phyloP scores from a whole-genome alignment of 92 coral and sea anemone species.

The Zoanthus sociatus region DNA sequence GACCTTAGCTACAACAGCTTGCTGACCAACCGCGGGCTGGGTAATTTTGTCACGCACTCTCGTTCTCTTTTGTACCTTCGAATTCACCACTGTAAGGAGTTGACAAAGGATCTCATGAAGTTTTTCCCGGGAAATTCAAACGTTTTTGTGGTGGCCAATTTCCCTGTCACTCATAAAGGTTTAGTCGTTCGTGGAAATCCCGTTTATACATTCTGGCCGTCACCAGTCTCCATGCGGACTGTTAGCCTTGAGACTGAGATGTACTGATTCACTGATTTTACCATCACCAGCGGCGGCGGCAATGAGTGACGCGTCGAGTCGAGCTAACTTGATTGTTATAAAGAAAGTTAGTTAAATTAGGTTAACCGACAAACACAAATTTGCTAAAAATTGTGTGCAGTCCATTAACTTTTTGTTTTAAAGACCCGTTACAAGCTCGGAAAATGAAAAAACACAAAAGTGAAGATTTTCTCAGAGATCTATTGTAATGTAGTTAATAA shows the following conservation, averaged over 20 bases:
- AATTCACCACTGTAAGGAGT: constrained; percentile 79
- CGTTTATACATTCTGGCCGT: constrained; percentile 63
- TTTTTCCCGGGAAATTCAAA: constrained; percentile 66
- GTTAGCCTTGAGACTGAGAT: constrained; percentile 73
- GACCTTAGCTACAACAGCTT: constrained; percentile 89
- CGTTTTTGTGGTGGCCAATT: constrained; percentile 86
- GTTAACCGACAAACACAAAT: too few relatives aligned
- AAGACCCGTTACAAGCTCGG: too few relatives aligned
- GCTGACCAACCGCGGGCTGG: constrained; percentile 72
- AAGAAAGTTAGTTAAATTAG: too few relatives aligned
- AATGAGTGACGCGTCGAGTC: not conserved
- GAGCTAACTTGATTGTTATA: not conserved
- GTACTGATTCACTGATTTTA: constrained; percentile 1
- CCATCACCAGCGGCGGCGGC: not conserved
- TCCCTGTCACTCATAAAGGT: constrained; percentile 61
- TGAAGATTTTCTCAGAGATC: too few relatives aligned
- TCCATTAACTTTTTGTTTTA: too few relatives aligned
- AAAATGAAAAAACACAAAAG: too few relatives aligned
- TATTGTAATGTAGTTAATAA: too few relatives aligned
- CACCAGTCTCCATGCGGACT: constrained; percentile 65
- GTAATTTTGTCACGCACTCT: constrained; percentile 53
- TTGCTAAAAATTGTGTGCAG: too few relatives aligned
- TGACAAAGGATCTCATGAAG: constrained; percentile 73
- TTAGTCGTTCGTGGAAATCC: constrained; percentile 58
- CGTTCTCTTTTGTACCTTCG: constrained; percentile 71